Percentiles rank a stretch among this genome's conserved stretches.
phyloP scores from a whole-genome alignment of 37 sponge, comb jelly and placozoan species.

The Halisarca cf. caerulea region DNA sequence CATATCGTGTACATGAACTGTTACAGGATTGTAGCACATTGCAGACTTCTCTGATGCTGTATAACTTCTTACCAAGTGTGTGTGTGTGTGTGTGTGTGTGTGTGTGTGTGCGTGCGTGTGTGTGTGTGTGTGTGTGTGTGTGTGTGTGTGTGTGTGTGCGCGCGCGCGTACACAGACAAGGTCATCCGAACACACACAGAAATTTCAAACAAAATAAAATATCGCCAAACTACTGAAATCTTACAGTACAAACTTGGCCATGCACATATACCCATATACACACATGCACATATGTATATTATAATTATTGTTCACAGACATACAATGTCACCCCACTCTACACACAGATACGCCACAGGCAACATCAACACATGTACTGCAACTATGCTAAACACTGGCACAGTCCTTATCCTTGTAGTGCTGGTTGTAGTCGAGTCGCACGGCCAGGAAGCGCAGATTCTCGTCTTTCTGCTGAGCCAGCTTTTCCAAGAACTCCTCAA shows the following conservation, averaged over 20 bases:
- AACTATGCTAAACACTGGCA: no score
- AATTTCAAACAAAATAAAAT: no score
- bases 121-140: slow-evolving; percentile 35
- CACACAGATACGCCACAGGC: neutral
- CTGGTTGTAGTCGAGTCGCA: slow-evolving; percentile 93
- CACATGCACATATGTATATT: neutral
- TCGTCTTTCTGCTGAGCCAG: slow-evolving; percentile 66
- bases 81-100: slow-evolving; percentile 36
- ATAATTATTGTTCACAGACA: neutral
- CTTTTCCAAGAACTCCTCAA: slow-evolving; percentile 58
- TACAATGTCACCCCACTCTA: neutral
- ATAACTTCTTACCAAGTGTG: neutral
- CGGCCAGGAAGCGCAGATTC: slow-evolving; percentile 75
- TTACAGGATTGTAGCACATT: neutral
- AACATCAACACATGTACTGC: no score
- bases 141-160: slow-evolving; percentile 21
- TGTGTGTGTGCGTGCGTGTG: slow-evolving; percentile 38
- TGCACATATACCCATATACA: neutral
- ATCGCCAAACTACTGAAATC: neutral
- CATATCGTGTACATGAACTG: neutral
- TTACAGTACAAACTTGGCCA: neutral
- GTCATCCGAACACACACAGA: no score
- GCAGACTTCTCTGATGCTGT: neutral
- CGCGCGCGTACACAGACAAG: no score
- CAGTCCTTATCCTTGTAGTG: slow-evolving; percentile 44